A percentile compares a stretch with the other conserved stretches of the same genome.
phyloP scores from a whole-genome alignment of 2,888 invertebrate species.

The Rugalucina vietnamica region DNA sequence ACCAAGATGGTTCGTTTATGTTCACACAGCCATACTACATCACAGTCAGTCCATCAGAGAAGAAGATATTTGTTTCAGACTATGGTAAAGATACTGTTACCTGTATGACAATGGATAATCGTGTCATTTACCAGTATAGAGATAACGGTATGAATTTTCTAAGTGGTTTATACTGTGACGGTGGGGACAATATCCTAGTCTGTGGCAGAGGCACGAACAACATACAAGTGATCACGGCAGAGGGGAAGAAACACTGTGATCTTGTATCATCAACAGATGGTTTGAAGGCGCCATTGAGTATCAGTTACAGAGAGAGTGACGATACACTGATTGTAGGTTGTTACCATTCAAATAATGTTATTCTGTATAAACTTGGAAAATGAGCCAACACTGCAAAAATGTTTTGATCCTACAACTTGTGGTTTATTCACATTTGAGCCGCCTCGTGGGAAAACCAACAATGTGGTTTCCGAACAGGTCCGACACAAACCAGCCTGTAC shows the following conservation, averaged over 20 bases:
- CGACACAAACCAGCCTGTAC: no score
- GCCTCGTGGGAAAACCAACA: no score
- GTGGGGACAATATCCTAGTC: background rate
- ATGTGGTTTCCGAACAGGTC: no score
- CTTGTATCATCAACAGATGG: background rate
- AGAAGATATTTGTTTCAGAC: background rate
- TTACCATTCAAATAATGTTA: no score
- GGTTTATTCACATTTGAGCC: no score
- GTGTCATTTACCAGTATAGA: background rate
- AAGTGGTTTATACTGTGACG: constrained; percentile 8
- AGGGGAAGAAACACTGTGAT: background rate
- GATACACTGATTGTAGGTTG: constrained; percentile 7
- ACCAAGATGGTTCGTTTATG: background rate
- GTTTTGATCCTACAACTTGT: no score
- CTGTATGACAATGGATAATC: background rate
- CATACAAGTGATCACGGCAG: constrained; percentile 9
- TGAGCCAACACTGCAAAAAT: no score
- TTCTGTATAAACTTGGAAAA: no score
- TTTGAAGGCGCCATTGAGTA: background rate
- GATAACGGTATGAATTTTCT: background rate
- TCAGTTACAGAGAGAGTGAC: constrained; percentile 11
- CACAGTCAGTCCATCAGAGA: background rate
- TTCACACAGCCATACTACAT: background rate
- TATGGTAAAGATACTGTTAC: background rate
- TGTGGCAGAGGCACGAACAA: constrained; percentile 21